These are phyloP conservation scores for Balearica regulorum DNA, from an alignment of 2,797 vertebrate genomes.

Conservation along the genomic window DNA sequence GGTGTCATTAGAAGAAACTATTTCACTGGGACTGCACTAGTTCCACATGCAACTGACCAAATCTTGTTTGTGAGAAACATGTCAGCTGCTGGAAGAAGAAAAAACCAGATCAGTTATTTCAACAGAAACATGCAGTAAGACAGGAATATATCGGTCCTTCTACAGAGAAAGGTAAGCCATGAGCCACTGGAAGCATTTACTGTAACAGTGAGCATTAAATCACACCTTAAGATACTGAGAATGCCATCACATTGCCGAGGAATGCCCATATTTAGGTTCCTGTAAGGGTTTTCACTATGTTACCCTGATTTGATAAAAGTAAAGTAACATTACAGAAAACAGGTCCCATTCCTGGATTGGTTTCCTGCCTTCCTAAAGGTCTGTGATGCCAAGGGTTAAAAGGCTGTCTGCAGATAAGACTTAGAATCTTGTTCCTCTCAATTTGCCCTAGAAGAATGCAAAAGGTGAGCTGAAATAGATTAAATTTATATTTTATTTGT, in stretches of 20 bases:
- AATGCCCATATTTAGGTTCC: background rate
- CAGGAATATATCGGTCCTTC: background rate
- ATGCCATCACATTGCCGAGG: rapidly evolving
- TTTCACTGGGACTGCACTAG: background rate
- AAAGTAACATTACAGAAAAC: background rate
- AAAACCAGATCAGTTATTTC: background rate
- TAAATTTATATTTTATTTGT: background rate
- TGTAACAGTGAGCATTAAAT: background rate
- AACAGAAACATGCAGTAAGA: background rate
- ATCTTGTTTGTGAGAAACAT: background rate
- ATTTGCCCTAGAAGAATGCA: background rate
- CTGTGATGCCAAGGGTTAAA: background rate
- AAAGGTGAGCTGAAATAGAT: background rate
- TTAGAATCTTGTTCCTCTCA: background rate
- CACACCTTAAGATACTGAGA: background rate
- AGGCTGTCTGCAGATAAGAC: background rate
- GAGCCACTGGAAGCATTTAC: background rate
- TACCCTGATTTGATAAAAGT: background rate
- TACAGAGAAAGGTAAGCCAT: background rate
- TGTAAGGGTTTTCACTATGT: background rate
- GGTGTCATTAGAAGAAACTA: background rate
- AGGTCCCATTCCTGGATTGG: background rate
- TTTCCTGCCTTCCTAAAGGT: background rate
- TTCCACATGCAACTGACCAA: background rate
- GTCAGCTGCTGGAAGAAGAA: background rate